phyloP scores from a whole-genome alignment of 1,140 invertebrate species.

The Leptonema lineaticorne region DNA sequence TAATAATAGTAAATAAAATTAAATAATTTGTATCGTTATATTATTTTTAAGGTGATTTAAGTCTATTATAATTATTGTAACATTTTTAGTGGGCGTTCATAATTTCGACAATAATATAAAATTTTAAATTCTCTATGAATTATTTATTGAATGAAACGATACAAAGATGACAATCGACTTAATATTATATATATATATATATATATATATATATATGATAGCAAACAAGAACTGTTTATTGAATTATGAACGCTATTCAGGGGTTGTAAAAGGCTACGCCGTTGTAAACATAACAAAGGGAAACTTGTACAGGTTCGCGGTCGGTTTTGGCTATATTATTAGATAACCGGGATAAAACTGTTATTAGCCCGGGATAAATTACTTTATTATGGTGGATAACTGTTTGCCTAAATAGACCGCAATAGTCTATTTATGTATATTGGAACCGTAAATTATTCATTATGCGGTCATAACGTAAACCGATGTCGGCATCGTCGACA shows the following conservation, averaged over 20 bases:
- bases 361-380: slow-evolving; percentile 21
- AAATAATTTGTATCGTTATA: too few relatives aligned
- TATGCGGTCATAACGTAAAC: slow-evolving; percentile 21
- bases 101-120: too few relatives aligned
- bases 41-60: too few relatives aligned
- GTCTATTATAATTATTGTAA: too few relatives aligned
- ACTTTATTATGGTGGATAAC: slow-evolving; percentile 20
- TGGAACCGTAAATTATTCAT: slow-evolving; percentile 23
- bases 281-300: not conserved
- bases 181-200: not conserved
- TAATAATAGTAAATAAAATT: too few relatives aligned
- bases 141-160: too few relatives aligned
- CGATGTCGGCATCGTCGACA: not conserved
- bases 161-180: too few relatives aligned
- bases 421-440: slow-evolving; percentile 24
- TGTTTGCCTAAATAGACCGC: slow-evolving; percentile 21
- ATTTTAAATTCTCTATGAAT: too few relatives aligned
- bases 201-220: not conserved
- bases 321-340: not conserved
- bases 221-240: not conserved
- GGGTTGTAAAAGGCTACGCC: too few relatives aligned
- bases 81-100: too few relatives aligned
- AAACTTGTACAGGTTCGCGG: not conserved
- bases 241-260: not conserved
- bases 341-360: slow-evolving; percentile 2